phyloP scores from a whole-genome alignment of 2,113 vertebrate genomes.

The Albula goreensis region DNA sequence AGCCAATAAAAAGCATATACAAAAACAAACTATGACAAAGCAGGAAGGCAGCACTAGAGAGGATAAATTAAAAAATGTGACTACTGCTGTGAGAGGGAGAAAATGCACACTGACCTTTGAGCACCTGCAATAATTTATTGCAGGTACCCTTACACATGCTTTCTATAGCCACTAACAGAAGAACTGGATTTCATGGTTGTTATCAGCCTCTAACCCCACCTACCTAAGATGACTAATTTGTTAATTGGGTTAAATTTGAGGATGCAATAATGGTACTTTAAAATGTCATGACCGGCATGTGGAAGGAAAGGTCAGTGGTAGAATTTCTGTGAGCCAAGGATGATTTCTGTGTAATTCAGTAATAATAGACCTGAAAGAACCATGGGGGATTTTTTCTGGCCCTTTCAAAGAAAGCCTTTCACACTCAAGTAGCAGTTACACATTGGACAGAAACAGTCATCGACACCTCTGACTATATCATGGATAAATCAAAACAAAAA shows the following conservation, averaged over 20 bases:
- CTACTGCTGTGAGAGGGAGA: neutral
- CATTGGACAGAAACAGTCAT: too few species aligned
- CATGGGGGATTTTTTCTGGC: neutral
- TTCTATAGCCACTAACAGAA: neutral
- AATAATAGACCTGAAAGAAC: neutral
- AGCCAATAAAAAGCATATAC: slow-evolving; percentile 30
- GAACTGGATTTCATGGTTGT: neutral
- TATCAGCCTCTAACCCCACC: neutral
- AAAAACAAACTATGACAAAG: slow-evolving; percentile 19
- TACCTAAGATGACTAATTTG: neutral
- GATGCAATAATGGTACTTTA: neutral
- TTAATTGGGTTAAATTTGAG: neutral
- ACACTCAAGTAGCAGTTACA: neutral
- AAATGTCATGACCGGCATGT: neutral
- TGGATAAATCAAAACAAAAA: too few species aligned
- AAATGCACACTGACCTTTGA: slow-evolving; percentile 25
- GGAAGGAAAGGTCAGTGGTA: neutral
- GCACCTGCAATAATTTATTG: neutral
- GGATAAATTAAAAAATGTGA: slow-evolving; percentile 29
- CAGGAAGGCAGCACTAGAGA: slow-evolving; percentile 12
- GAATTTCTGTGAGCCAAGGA: neutral
- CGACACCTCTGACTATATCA: too few species aligned
- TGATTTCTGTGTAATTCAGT: neutral
- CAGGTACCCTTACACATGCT: neutral
- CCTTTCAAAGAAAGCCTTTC: neutral